These are phyloP conservation scores for Phalacrocorax pelagicus DNA, from an alignment of 2,113 vertebrate genomes.

Conservation along the genomic window DNA sequence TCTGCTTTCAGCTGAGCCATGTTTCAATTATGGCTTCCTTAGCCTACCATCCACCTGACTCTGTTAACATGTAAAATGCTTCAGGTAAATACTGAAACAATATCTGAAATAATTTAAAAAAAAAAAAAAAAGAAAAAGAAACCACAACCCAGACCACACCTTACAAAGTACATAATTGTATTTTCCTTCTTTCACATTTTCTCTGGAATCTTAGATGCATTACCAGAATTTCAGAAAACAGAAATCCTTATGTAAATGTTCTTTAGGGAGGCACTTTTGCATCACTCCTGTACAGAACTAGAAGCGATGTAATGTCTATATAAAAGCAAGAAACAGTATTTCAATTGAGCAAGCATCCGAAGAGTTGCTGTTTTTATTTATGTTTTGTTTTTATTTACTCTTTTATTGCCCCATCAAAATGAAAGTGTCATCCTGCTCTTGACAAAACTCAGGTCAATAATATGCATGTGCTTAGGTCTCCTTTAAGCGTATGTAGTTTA, in stretches of 20 bases:
- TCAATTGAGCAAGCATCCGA: not conserved
- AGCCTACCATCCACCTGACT: not conserved
- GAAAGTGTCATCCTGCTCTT: not conserved
- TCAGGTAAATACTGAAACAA: not conserved
- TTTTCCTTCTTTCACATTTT: not conserved
- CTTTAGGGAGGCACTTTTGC: not conserved
- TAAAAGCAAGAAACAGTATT: not conserved
- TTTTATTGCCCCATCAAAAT: not conserved
- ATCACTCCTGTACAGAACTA: not conserved
- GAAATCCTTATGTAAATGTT: not conserved
- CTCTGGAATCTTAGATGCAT: not conserved
- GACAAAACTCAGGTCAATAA: not conserved
- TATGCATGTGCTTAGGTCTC: not conserved
- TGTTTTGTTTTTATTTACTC: not conserved
- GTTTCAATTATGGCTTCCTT: not conserved
- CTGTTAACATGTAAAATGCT: not conserved
- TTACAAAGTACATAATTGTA: not conserved
- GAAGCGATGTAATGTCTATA: not conserved
- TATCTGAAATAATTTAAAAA: not conserved
- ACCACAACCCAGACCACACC: not conserved
- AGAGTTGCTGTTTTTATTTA: not conserved
- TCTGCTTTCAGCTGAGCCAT: not conserved
- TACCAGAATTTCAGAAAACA: not conserved
- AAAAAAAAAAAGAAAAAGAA: too few relatives aligned
- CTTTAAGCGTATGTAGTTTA: not conserved